A percentile compares a stretch with the other conserved stretches of the same genome.
Conservation (phyloP, 2,113 vertebrate species). For the Synchiropus splendidus region DNA sequence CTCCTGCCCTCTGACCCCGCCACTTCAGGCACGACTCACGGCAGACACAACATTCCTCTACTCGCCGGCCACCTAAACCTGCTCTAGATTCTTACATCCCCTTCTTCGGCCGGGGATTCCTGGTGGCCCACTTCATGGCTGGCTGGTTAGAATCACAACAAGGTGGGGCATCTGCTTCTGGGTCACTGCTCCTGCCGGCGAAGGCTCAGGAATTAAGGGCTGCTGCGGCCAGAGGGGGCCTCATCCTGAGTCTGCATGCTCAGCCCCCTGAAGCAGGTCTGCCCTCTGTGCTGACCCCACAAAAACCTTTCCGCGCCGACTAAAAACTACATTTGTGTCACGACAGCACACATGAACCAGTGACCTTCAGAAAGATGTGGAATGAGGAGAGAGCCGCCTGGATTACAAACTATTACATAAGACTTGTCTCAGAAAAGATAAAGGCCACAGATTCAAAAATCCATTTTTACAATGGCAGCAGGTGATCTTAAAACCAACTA, state of each 20-base stretch:
- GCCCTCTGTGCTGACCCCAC: conserved; percentile 28
- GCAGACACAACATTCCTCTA: conserved; percentile 54
- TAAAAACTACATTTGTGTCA: no score
- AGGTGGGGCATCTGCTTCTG: conserved; percentile 59
- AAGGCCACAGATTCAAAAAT: no score
- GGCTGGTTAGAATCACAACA: conserved; percentile 59
- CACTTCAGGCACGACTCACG: conserved; percentile 35
- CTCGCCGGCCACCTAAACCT: conserved; percentile 5
- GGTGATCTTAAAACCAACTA: no score
- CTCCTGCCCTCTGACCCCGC: conserved; percentile 45
- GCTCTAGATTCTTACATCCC: conserved; percentile 2
- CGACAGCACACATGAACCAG: no score
- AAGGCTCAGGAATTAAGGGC: conserved; percentile 54
- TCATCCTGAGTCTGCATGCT: conserved; percentile 48
- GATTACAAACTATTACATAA: no score
- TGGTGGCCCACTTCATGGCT: conserved; percentile 58
- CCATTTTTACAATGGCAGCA: no score
- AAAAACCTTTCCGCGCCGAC: conserved; percentile 5
- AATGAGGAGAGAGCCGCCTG: no score
- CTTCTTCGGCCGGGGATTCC: conserved; percentile 25
- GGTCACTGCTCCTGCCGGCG: conserved; percentile 58
- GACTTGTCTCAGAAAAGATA: no score
- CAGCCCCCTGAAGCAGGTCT: conserved; percentile 41
- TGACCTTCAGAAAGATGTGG: no score
- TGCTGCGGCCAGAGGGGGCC: conserved; percentile 45